A percentile compares a stretch with the other conserved stretches of the same genome.
Conservation (phyloP, 1,140 invertebrate genomes). For the Hylaeus anthracinus region DNA sequence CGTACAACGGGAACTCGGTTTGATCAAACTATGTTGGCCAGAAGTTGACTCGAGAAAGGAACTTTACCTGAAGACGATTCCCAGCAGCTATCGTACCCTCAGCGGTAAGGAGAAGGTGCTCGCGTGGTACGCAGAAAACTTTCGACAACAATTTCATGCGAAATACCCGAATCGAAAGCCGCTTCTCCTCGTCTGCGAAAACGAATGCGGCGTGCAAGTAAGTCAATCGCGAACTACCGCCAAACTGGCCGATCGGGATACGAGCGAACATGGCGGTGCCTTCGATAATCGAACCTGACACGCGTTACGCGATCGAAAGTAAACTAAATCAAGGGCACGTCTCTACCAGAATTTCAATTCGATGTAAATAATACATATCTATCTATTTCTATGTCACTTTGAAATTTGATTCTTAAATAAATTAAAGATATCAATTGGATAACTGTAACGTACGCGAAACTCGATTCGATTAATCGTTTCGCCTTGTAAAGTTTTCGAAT, state of each 20-base stretch:
- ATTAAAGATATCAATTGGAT: too few relatives aligned
- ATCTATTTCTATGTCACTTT: slow-evolving; percentile 3
- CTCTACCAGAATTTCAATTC: neutral
- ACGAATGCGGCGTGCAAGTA: slow-evolving; percentile 90
- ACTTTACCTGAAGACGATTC: slow-evolving; percentile 82
- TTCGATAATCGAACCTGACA: neutral
- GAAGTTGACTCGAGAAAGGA: slow-evolving; percentile 79
- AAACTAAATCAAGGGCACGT: neutral
- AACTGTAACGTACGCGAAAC: too few relatives aligned
- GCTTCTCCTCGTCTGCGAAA: slow-evolving; percentile 88
- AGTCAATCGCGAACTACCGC: slow-evolving; percentile 23
- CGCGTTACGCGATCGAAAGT: neutral
- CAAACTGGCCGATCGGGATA: neutral
- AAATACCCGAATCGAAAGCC: slow-evolving; percentile 86
- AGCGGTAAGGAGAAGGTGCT: slow-evolving; percentile 89
- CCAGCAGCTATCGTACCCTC: slow-evolving; percentile 87
- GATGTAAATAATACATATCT: slow-evolving; percentile 19
- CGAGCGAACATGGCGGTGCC: too few relatives aligned
- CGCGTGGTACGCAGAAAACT: slow-evolving; percentile 90
- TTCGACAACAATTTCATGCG: slow-evolving; percentile 88
- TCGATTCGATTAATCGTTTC: too few relatives aligned
- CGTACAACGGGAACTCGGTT: slow-evolving; percentile 78
- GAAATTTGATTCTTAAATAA: slow-evolving; percentile 7
- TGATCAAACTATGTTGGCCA: slow-evolving; percentile 81
- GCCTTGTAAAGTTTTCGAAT: neutral